Evolutionary conservation across 2,888 invertebrate species (phyloP).

Genomic region (Aspidapion aeneum): DNA sequence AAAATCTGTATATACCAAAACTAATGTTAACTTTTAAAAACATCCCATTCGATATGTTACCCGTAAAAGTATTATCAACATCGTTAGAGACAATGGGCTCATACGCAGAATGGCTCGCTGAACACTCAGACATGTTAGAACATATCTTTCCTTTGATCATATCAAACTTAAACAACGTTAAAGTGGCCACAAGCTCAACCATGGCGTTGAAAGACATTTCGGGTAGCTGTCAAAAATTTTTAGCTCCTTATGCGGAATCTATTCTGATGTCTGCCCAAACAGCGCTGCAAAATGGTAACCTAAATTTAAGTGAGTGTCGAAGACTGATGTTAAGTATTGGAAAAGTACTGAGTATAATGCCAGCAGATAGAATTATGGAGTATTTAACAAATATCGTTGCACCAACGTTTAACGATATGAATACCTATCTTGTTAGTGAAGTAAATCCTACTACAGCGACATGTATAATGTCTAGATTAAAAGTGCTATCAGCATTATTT

Average conservation of each 20-base stretch:
- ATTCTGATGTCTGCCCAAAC: conserved; percentile 66
- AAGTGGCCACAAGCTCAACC: conserved; percentile 76
- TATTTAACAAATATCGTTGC: conserved; percentile 68
- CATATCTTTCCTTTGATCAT: conserved; percentile 66
- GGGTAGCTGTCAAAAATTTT: conserved; percentile 71
- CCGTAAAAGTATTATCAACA: conserved; percentile 63
- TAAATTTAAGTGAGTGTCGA: conserved; percentile 65
- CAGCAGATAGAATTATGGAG: conserved; percentile 59
- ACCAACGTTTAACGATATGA: conserved; percentile 61
- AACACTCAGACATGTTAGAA: conserved; percentile 64
- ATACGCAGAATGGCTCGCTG: conserved; percentile 82
- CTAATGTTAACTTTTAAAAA: conserved; percentile 59
- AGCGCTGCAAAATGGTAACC: conserved; percentile 53
- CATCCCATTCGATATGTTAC: conserved; percentile 59
- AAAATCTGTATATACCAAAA: conserved; percentile 54
- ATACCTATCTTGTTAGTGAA: conserved; percentile 50
- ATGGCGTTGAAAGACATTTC: conserved; percentile 87
- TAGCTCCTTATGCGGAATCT: conserved; percentile 72
- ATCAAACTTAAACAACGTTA: conserved; percentile 60
- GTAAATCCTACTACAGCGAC: conserved; percentile 46
- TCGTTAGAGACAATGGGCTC: conserved; percentile 77
- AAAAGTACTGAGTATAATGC: conserved; percentile 65
- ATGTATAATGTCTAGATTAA: conserved; percentile 59
- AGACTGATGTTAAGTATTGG: conserved; percentile 76
- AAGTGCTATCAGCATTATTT: conserved; percentile 60